Percentiles rank a stretch among this genome's conserved stretches.
phyloP scores from a whole-genome alignment of 1,140 invertebrate species.

The Formica exsecta region DNA sequence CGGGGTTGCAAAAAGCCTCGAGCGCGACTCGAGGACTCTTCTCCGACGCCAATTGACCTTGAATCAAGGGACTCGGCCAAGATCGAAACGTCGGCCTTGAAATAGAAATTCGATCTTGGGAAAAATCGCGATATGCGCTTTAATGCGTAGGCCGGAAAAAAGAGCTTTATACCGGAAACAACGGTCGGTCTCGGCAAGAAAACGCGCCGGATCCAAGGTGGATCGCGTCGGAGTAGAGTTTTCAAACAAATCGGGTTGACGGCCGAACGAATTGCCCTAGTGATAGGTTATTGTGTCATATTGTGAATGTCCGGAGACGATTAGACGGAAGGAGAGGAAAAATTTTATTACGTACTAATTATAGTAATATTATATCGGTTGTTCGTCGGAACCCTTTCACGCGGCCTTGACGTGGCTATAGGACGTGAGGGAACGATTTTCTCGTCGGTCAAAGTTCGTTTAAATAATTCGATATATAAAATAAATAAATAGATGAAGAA shows the following conservation, averaged over 20 bases:
- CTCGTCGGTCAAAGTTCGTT: conserved; percentile 65
- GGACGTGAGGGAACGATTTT: conserved; percentile 56
- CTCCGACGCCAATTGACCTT: conserved; percentile 39
- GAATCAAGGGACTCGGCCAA: conserved; percentile 41
- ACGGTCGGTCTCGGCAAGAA: neutral
- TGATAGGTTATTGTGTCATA: conserved; percentile 72
- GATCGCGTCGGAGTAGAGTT: neutral
- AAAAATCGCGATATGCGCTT: neutral
- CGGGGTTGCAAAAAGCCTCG: conserved; percentile 9
- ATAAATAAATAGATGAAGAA: conserved; percentile 55
- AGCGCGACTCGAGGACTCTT: conserved; percentile 10
- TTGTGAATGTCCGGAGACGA: conserved; percentile 54
- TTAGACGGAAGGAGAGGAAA: conserved; percentile 56
- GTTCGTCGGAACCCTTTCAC: conserved; percentile 73
- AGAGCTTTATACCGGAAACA: neutral
- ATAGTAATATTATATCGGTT: conserved; percentile 74
- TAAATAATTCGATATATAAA: conserved; percentile 68
- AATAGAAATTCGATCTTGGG: conserved; percentile 41
- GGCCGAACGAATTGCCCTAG: conserved; percentile 66
- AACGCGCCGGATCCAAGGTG: neutral
- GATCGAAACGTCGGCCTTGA: conserved; percentile 23
- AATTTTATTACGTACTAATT: conserved; percentile 70
- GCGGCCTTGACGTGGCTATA: conserved; percentile 48
- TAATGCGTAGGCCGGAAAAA: neutral
- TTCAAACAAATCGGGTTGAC: conserved; percentile 52